Conservation (phyloP, 2,888 invertebrate species). For the Drosophila hamatofila region DNA sequence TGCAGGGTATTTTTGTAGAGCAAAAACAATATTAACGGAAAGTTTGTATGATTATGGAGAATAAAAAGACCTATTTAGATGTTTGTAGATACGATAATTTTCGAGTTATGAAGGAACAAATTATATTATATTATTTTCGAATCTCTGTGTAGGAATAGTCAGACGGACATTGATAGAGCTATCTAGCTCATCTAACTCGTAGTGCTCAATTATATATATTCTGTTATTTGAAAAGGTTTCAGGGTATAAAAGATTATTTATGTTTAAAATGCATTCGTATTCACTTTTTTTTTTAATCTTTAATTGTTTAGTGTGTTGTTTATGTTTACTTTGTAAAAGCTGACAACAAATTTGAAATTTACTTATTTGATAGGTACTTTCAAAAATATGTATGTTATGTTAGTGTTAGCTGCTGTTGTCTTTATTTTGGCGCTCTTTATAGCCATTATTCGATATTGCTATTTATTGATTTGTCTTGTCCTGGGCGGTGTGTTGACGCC, state of each 20-base stretch:
- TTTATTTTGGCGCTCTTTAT: conserved; percentile 19
- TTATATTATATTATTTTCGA: too few species aligned
- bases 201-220: not conserved
- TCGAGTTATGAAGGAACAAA: not conserved
- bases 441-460: conserved; percentile 27
- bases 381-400: conserved; percentile 60
- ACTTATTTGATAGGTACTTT: conserved; percentile 75
- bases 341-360: conserved; percentile 78
- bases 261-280: conserved; percentile 63
- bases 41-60: too few species aligned
- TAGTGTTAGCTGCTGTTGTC: conserved; percentile 21
- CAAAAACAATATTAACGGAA: too few species aligned
- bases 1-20: too few species aligned
- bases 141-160: not conserved
- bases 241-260: conserved; percentile 11
- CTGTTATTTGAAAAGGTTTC: not conserved
- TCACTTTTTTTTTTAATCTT: conserved; percentile 16
- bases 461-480: conserved; percentile 57
- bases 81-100: not conserved
- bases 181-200: not conserved
- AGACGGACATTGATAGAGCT: not conserved
- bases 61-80: too few species aligned
- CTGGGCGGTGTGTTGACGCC: conserved; percentile 25
- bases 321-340: conserved; percentile 74
- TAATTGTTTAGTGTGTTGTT: conserved; percentile 45